Base-by-base conservation (phyloP, 2,888 invertebrate species). In the Conops quadrifasciatus region DNA sequence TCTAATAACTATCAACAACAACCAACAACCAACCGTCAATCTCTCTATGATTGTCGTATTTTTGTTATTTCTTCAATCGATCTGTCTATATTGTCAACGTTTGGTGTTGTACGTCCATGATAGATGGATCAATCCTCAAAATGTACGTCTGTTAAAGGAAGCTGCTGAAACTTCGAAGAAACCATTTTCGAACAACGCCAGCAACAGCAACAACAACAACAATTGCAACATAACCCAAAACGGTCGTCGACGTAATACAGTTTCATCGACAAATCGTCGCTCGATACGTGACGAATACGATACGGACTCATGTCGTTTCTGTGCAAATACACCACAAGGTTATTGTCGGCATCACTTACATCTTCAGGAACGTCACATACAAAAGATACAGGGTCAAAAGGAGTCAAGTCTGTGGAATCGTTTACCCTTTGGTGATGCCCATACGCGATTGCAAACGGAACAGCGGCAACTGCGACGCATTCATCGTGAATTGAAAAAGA, bases 21-120 rank as follows among this genome's bases (percentile, higher is more conserved):
- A 19, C 28, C 28, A 3, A 24, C 49, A 47, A 24, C 21, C 60
- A 62, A 36, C n/a, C n/a, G n/a, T n/a, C n/a, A n/a, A n/a, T 9
- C 74, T 76, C 76, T 82, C 79, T 82, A 85, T 85, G 85, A 85
- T 85, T 85, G 82, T 85, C 81, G 83, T 85, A 73, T 76, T 85
- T 78, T 77, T 85, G 72, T 76, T 85, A 77, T 82, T 85, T 75
- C 84, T 85, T 71, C 83, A 84, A 84, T 85, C 85, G 78, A 80
- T 85, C 78, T 85, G 85, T 78, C 80, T 84, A 73, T 85, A 83
- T 75, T 83, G 85, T 73, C 86, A 85, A 80, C 83, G 82, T 63
- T 80, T 85, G 72, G 83, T 85, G 71, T 78, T 85, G 75, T 77
- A 79, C 75, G 77, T 84, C 77, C 84, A 85, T 76, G 84, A 85